Conservation (phyloP, 2,113 vertebrate species). For the Myrmecobius fasciatus region DNA sequence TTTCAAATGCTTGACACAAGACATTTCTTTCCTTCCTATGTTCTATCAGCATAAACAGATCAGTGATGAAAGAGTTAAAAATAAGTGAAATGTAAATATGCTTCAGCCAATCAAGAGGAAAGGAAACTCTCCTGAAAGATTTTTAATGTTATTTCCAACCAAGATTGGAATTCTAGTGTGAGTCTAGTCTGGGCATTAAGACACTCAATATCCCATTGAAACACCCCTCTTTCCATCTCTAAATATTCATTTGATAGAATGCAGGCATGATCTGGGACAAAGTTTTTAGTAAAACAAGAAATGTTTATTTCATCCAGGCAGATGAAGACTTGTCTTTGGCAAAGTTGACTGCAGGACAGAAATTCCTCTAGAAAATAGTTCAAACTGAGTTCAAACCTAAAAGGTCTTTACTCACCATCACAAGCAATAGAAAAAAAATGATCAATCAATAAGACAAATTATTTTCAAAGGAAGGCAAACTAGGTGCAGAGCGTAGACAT, state of each 20-base stretch:
- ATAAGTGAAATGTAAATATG: background rate
- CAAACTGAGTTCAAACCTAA: background rate
- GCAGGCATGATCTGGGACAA: conserved; percentile 6
- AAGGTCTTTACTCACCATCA: background rate
- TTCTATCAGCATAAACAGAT: conserved; percentile 4
- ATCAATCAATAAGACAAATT: background rate
- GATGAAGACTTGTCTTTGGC: background rate
- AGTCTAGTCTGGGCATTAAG: conserved; percentile 9
- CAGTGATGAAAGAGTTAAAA: conserved; percentile 17
- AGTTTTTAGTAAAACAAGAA: conserved; percentile 26
- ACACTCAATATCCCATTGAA: background rate
- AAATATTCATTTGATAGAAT: background rate
- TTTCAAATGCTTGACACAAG: conserved; percentile 18
- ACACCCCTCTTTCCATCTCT: background rate
- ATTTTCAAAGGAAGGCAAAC: background rate
- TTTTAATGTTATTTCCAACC: background rate
- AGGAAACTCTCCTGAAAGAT: background rate
- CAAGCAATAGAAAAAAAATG: conserved; percentile 11
- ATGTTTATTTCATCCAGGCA: background rate
- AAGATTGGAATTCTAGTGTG: conserved; percentile 24
- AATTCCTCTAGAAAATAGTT: background rate
- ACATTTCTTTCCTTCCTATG: conserved; percentile 12
- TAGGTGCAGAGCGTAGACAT: background rate
- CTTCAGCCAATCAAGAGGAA: background rate
- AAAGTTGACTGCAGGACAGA: background rate